Evolutionary conservation across 2,113 vertebrate genomes (phyloP).

Genomic region (Synchiropus splendidus): DNA sequence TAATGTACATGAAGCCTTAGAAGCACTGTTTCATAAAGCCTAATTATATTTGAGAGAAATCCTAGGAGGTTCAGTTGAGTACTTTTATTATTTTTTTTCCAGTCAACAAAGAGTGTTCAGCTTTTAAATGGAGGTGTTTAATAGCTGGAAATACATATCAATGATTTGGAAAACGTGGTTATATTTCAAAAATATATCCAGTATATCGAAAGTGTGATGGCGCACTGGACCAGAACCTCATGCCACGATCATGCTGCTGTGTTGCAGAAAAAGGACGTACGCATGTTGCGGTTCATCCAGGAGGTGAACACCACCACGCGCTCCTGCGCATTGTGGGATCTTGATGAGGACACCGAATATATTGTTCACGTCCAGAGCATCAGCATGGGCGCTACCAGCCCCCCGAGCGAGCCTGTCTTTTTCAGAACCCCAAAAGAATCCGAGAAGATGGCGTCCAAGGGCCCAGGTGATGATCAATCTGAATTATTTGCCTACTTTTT

Average conservation of each 20-base stretch:
- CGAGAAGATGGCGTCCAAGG: constrained; percentile 88
- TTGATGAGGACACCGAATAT: constrained; percentile 94
- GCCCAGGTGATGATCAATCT: constrained; percentile 67
- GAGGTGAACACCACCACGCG: constrained; percentile 96
- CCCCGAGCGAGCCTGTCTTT: constrained; percentile 82
- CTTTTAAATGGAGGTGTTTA: too few species aligned
- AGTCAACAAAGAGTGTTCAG: constrained; percentile 18
- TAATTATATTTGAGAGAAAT: constrained; percentile 25
- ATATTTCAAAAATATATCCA: too few species aligned
- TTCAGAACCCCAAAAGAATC: constrained; percentile 90
- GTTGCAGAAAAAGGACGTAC: constrained; percentile 88
- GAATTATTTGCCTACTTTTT: too few species aligned
- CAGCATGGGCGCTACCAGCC: constrained; percentile 88
- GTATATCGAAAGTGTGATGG: too few species aligned
- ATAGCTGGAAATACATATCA: too few species aligned
- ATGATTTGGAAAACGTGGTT: constrained; percentile 3
- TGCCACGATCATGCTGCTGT: too few species aligned
- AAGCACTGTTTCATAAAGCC: constrained; percentile 11
- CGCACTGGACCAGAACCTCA: too few species aligned
- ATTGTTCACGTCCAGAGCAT: constrained; percentile 92
- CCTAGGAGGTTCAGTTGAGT: constrained; percentile 3
- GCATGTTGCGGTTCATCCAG: constrained; percentile 94
- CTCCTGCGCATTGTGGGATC: constrained; percentile 89
- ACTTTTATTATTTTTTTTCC: constrained; percentile 6
- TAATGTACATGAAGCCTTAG: constrained; percentile 22